Percentiles rank a stretch among this genome's conserved stretches.
phyloP scores from a whole-genome alignment of 2,888 invertebrate species.

The Elysia crispata region DNA sequence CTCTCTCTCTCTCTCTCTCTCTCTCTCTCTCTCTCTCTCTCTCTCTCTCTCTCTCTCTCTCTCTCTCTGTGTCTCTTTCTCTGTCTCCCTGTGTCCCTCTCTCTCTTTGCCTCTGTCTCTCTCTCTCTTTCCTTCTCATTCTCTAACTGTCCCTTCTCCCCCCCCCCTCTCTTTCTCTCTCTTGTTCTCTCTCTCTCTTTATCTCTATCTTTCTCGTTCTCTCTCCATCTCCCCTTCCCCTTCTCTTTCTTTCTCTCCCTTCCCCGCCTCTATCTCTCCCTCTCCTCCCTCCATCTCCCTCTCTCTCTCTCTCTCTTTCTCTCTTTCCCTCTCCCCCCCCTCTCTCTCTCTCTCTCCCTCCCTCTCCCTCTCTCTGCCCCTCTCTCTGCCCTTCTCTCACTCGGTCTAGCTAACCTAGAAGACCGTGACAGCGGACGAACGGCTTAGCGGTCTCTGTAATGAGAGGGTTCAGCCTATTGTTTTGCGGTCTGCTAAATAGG shows the following conservation, averaged over 20 bases:
- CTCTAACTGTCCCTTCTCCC: background rate
- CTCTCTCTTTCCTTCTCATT: background rate
- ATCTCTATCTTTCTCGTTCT: background rate
- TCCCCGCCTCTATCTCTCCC: too few species aligned
- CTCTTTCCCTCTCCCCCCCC: too few species aligned
- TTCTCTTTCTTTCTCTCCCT: too few species aligned
- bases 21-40: conserved; percentile 5
- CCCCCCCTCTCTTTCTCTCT: background rate
- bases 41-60: conserved; percentile 9
- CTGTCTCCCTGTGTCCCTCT: background rate
- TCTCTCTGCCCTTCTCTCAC: too few species aligned
- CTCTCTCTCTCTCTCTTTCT: too few species aligned
- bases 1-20: conserved; percentile 14
- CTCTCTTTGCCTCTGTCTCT: background rate
- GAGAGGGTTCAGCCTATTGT: too few species aligned
- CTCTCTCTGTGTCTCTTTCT: background rate
- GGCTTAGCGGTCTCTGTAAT: too few species aligned
- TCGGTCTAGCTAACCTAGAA: too few species aligned
- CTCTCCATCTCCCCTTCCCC: background rate
- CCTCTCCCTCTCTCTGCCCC: too few species aligned
- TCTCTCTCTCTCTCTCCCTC: too few species aligned
- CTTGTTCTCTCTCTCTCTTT: background rate
- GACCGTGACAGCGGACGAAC: background rate
- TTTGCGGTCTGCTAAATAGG: too few species aligned
- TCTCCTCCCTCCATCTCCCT: too few species aligned